Evolutionary conservation across 2,113 vertebrate species (phyloP).

Genomic region (Columba livia): DNA sequence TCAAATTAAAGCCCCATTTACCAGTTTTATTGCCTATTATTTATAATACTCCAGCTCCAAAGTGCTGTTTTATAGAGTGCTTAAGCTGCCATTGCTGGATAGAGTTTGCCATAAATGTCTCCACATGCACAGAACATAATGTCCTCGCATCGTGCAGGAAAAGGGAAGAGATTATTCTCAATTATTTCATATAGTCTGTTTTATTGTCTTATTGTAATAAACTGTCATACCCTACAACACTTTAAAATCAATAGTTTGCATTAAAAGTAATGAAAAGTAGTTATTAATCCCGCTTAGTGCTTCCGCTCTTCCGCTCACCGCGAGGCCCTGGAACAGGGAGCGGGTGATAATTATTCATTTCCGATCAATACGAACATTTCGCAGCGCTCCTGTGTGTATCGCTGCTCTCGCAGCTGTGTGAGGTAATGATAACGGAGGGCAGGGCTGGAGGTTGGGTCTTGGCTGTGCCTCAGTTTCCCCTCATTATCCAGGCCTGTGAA

Average conservation of each 20-base stretch:
- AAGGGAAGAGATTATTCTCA: constrained; percentile 80
- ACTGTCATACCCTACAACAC: constrained; percentile 75
- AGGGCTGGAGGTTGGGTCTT: neutral
- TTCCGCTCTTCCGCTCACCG: constrained; percentile 71
- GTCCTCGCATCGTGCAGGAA: constrained; percentile 59
- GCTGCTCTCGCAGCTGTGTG: neutral
- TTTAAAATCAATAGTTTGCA: constrained; percentile 85
- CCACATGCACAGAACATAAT: constrained; percentile 72
- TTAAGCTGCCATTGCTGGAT: constrained; percentile 80
- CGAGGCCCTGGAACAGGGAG: constrained; percentile 54
- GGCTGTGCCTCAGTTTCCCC: constrained; percentile 1
- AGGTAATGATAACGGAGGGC: neutral
- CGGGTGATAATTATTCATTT: constrained; percentile 76
- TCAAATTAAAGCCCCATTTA: constrained; percentile 84
- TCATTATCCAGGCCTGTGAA: fast-evolving
- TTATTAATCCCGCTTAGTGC: constrained; percentile 79
- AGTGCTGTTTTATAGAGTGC: constrained; percentile 84
- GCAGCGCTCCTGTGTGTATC: constrained; percentile 21
- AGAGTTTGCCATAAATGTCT: constrained; percentile 80
- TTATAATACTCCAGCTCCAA: constrained; percentile 80
- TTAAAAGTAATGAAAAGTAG: constrained; percentile 81
- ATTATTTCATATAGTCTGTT: constrained; percentile 82
- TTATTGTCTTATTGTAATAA: constrained; percentile 83
- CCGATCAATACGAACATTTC: constrained; percentile 74
- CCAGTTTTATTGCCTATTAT: constrained; percentile 80